A percentile compares a stretch with the other conserved stretches of the same genome.
Conservation (phyloP, 2,113 vertebrate genomes). For the Chaetodon auriga region DNA sequence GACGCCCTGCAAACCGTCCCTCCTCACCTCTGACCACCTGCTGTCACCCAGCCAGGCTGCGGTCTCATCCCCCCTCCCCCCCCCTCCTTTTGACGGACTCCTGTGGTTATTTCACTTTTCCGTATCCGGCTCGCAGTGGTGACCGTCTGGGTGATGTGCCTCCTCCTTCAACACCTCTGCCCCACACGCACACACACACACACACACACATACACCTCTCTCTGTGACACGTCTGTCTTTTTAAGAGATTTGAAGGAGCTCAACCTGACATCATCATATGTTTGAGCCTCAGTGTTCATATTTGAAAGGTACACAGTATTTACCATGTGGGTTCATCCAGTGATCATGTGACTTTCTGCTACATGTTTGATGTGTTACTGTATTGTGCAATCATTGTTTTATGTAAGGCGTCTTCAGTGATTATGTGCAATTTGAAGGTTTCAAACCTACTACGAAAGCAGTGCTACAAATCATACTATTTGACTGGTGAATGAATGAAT, state of each 20-base stretch:
- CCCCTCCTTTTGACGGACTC: background rate
- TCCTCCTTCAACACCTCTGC: conserved; percentile 9
- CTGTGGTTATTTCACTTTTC: background rate
- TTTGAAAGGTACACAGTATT: conserved; percentile 20
- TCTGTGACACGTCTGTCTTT: background rate
- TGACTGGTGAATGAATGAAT: conserved; percentile 16
- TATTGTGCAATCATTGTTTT: conserved; percentile 36
- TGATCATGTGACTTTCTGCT: conserved; percentile 15
- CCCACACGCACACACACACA: background rate
- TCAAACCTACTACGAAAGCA: conserved; percentile 7
- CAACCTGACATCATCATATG: background rate
- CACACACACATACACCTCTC: background rate
- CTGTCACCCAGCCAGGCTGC: background rate
- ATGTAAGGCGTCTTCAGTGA: conserved; percentile 26
- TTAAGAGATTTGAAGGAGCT: conserved; percentile 19
- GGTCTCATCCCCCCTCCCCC: background rate
- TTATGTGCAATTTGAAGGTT: conserved; percentile 54
- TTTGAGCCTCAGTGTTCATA: conserved; percentile 6
- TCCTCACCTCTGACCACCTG: conserved; percentile 84
- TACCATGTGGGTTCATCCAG: conserved; percentile 10
- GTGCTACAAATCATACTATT: background rate
- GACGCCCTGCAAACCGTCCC: conserved; percentile 92
- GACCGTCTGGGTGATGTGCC: conserved; percentile 35
- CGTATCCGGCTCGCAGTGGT: conserved; percentile 5
- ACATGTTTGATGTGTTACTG: conserved; percentile 27